Evolutionary conservation across 2,888 invertebrate species (phyloP), one percentile per base, ranked within the genome.

Genomic region (Lasioglossum figueresi): DNA sequence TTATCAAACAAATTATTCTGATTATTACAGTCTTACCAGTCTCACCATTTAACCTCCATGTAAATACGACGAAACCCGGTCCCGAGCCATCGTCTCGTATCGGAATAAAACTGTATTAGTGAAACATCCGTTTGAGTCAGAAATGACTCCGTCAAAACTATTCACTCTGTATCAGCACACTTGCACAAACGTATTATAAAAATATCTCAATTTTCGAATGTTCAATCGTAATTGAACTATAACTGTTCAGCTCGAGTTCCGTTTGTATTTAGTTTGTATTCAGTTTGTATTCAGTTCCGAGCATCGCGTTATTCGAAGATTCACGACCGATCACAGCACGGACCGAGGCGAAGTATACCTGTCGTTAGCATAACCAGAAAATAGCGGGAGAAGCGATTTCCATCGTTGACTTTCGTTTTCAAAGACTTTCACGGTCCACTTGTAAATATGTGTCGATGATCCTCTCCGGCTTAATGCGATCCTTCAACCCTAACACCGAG

Each of bases 371-470:
- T 63, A 63, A 63, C 63, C 27, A 31, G 63, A 63, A 63, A 63
- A 27, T 31, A 31, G 31, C 59, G 14, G 59, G 27, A 63, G 59
- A 31, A 63, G 56, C n/a, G 4, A 56, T 56, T n/a, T 56, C 56
- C 56, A 56, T 56, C n/a, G 56, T 56, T n/a, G 34, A 74, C 73
- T 63, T 63, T 63, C 63, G 63, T 63, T 63, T 63, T 63, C 63
- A 34, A 12, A 74, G 6, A 48, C 73, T 12, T 34, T 34, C 23
- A 34, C 23, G n/a, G 48, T 63, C 16, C 63, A 31, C 63, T 31
- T 63, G 63, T 63, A 63, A 31, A 63, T 63, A 31, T 16, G 63
- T 31, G 63, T 16, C 66, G 31, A 45, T 27, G 19, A 70, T 70
- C 14, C 56, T 43, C 5, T 43, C 19, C 43, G 31, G 31, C 19